These are phyloP conservation scores for Elephas maximus DNA, from an alignment of 2,113 vertebrate genomes.

Conservation along the genomic window DNA sequence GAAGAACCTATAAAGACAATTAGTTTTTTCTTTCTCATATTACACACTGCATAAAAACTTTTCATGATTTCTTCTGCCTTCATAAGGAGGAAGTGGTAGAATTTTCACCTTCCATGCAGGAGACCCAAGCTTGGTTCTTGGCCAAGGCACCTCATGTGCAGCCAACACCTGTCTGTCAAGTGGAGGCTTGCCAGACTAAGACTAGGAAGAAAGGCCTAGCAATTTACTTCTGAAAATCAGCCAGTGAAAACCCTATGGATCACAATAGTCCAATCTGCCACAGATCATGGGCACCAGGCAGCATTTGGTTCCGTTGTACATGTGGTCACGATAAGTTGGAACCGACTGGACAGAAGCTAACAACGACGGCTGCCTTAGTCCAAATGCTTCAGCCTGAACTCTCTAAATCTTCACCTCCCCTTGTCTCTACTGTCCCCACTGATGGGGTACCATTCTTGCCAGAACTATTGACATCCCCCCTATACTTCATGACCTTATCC, in stretches of 20 bases:
- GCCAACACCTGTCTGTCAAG: no score
- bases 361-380: neutral
- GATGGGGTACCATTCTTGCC: neutral
- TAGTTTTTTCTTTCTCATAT: neutral
- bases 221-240: no score
- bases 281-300: no score
- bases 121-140: no score
- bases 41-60: neutral
- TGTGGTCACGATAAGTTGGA: neutral
- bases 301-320: no score
- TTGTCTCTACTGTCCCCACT: accelerated
- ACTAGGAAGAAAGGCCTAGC: no score
- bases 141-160: no score
- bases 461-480: neutral
- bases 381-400: neutral
- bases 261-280: no score
- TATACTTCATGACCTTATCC: neutral
- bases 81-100: neutral
- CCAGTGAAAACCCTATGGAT: no score
- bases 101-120: neutral
- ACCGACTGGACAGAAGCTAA: neutral
- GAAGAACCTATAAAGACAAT: neutral
- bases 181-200: no score
- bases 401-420: neutral
- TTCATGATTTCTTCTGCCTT: neutral